A percentile compares a stretch with the other conserved stretches of the same genome.
phyloP scores from a whole-genome alignment of 2,113 vertebrate genomes.

The Ameiurus melas region DNA sequence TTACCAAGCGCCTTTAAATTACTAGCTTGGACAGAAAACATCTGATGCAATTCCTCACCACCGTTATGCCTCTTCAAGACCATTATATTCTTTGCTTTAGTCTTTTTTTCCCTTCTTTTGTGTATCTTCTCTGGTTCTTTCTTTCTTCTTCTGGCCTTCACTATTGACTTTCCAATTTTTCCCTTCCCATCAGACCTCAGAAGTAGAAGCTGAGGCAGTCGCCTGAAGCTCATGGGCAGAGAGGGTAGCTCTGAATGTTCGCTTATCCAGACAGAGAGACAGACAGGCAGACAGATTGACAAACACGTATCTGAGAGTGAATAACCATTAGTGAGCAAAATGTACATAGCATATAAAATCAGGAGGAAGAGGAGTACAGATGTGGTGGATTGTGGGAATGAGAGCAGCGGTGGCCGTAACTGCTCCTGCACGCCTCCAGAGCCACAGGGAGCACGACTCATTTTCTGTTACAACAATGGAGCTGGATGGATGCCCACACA shows the following conservation, averaged over 20 bases:
- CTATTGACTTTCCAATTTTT: conserved; percentile 78
- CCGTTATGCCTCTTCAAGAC: conserved; percentile 64
- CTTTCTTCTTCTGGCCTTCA: conserved; percentile 43
- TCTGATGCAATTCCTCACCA: conserved; percentile 69
- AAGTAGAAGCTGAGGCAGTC: conserved; percentile 41
- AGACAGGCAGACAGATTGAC: conserved; percentile 20
- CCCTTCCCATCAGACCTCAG: conserved; percentile 66
- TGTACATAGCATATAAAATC: neutral
- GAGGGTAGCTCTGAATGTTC: conserved; percentile 67
- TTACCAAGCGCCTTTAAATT: conserved; percentile 56
- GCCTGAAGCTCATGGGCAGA: conserved; percentile 60
- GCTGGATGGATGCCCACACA: conserved; percentile 74
- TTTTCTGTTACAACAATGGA: conserved; percentile 71
- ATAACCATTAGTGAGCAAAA: neutral
- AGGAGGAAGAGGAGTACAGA: conserved; percentile 19
- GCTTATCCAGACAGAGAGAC: conserved; percentile 42
- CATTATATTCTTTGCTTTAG: conserved; percentile 65
- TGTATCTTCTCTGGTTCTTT: conserved; percentile 40
- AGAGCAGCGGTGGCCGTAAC: conserved; percentile 56
- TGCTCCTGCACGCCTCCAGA: conserved; percentile 63
- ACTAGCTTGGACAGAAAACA: conserved; percentile 38
- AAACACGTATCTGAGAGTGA: neutral
- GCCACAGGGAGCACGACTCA: conserved; percentile 72
- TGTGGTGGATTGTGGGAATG: conserved; percentile 2
- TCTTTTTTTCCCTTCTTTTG: conserved; percentile 41